Conservation (phyloP, 2,113 vertebrate genomes). For the Bostrychus sinensis region DNA sequence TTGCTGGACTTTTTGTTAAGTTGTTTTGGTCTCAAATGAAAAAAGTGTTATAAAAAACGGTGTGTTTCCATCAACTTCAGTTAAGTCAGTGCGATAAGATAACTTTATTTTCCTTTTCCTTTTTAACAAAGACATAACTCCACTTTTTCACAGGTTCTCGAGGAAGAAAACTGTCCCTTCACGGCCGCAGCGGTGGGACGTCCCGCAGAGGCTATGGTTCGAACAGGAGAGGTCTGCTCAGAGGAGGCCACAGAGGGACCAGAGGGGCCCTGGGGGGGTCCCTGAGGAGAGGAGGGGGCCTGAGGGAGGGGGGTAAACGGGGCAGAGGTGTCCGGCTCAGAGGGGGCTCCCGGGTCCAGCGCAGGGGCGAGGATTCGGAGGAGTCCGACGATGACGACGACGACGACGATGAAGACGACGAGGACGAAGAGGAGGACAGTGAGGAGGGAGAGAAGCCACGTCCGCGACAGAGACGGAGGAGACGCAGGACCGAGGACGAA, state of each 20-base stretch:
- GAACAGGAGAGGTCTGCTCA: constrained; percentile 71
- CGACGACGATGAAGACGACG: constrained; percentile 54
- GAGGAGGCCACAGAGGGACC: constrained; percentile 68
- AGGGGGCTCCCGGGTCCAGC: constrained; percentile 76
- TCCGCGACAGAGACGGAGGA: constrained; percentile 59
- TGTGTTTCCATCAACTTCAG: too few relatives aligned
- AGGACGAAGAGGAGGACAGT: constrained; percentile 29
- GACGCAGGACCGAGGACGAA: constrained; percentile 48
- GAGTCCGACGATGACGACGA: constrained; percentile 74
- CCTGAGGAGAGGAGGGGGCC: constrained; percentile 63
- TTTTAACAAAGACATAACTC: too few relatives aligned
- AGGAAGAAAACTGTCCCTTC: constrained; percentile 55
- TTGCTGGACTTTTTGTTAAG: too few relatives aligned
- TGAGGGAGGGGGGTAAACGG: constrained; percentile 60
- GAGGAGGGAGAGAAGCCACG: constrained; percentile 54
- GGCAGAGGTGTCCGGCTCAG: constrained; percentile 76
- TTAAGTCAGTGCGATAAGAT: too few relatives aligned
- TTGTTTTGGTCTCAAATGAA: too few relatives aligned
- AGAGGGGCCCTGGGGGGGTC: constrained; percentile 43
- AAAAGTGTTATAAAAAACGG: too few relatives aligned
- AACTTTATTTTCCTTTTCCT: too few relatives aligned
- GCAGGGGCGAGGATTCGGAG: constrained; percentile 74
- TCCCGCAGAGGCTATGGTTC: constrained; percentile 71
- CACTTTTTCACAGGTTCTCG: constrained; percentile 38
- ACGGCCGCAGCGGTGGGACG: constrained; percentile 63